phyloP scores from a whole-genome alignment of 1,140 invertebrate species.

The Polypedilum pembai region DNA sequence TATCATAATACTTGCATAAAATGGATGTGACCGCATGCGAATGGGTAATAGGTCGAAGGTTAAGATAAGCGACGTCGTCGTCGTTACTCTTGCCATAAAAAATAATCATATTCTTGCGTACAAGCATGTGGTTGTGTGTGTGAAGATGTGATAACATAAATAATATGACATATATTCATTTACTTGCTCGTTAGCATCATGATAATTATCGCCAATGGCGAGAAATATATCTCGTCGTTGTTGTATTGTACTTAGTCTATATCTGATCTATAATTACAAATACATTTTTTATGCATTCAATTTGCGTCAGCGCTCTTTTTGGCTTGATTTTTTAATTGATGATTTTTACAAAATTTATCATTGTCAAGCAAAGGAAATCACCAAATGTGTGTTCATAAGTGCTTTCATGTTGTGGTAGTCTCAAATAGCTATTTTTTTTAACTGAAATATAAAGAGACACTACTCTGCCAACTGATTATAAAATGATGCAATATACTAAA shows the following conservation, averaged over 20 bases:
- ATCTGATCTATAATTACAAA: not conserved
- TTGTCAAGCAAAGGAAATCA: not conserved
- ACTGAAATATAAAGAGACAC: not conserved
- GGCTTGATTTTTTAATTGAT: not conserved
- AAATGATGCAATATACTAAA: too few relatives aligned
- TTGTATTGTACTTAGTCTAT: too few relatives aligned
- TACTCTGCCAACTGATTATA: not conserved
- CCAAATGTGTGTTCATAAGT: conserved; percentile 10
- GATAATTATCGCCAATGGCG: not conserved
- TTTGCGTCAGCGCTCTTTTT: not conserved
- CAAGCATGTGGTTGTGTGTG: not conserved
- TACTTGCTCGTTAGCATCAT: not conserved
- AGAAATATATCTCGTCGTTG: not conserved
- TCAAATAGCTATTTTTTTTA: too few relatives aligned
- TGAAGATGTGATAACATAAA: conserved; percentile 2
- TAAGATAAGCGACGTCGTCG: not conserved
- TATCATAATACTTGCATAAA: not conserved
- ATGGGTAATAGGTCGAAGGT: conserved; percentile 12
- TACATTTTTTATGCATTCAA: not conserved
- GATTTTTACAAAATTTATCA: not conserved
- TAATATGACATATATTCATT: not conserved
- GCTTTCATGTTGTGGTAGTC: conserved; percentile 21
- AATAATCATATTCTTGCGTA: not conserved
- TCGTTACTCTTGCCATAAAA: too few relatives aligned
- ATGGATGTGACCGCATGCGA: not conserved